These are phyloP conservation scores for Aleiodes sp. DNA, from an alignment of 1,140 invertebrate species.

Conservation along the genomic window DNA sequence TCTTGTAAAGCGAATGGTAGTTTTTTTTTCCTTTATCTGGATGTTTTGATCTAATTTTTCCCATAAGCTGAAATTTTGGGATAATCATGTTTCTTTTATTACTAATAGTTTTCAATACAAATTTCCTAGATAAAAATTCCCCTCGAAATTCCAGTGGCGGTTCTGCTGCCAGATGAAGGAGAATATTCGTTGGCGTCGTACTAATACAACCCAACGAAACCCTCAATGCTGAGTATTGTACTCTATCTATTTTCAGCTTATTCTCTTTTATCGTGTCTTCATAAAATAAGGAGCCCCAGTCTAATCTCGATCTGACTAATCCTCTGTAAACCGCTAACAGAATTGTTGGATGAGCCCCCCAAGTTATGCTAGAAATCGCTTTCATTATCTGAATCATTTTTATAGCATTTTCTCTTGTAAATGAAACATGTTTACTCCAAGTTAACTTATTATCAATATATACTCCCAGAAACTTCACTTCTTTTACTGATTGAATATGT, in stretches of 20 bases:
- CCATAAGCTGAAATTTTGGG: neutral
- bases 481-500: neutral
- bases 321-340: constrained; percentile 26
- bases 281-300: constrained; percentile 17
- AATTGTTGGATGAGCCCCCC: constrained; percentile 31
- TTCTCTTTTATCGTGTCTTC: neutral
- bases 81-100: neutral
- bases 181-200: constrained; percentile 31
- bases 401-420: constrained; percentile 19
- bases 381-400: constrained; percentile 31
- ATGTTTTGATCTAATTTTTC: neutral
- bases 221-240: constrained; percentile 32
- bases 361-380: constrained; percentile 24
- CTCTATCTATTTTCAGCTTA: constrained; percentile 18
- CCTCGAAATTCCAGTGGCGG: constrained; percentile 2
- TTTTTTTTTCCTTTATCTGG: neutral
- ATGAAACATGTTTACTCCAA: constrained; percentile 29
- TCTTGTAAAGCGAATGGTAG: neutral
- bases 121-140: constrained; percentile 14
- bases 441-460: constrained; percentile 23
- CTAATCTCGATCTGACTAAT: constrained; percentile 22
- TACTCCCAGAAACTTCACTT: constrained; percentile 26
- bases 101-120: constrained; percentile 7
- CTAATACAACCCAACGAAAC: constrained; percentile 24
- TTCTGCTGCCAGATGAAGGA: constrained; percentile 12